Conservation (phyloP, 2,797 vertebrate genomes). For the Jordanella pulchra region DNA sequence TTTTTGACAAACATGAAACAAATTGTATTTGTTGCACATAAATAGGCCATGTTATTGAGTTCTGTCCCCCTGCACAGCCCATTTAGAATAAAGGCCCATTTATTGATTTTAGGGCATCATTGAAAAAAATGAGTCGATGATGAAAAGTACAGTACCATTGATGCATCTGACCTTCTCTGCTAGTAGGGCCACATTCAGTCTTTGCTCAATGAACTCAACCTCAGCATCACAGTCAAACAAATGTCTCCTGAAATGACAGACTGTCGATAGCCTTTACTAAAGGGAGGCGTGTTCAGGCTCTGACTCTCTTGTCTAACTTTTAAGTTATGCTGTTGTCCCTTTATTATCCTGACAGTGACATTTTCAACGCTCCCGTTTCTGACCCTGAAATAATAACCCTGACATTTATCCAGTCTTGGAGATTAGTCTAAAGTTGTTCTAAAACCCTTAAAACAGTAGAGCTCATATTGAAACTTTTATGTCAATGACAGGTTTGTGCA, state of each 20-base stretch:
- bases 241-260: slow-evolving; percentile 21
- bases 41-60: slow-evolving; percentile 47
- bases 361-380: slow-evolving; percentile 40
- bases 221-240: slow-evolving; percentile 18
- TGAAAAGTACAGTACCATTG: slow-evolving; percentile 29
- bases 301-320: slow-evolving; percentile 34
- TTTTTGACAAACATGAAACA: too few relatives aligned
- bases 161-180: slow-evolving; percentile 30
- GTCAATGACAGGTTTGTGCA: not conserved
- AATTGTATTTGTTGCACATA: too few relatives aligned
- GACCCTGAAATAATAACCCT: slow-evolving; percentile 18
- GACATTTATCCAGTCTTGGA: slow-evolving; percentile 29
- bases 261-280: slow-evolving; percentile 34
- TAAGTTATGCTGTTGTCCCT: slow-evolving; percentile 26
- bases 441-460: slow-evolving; percentile 8
- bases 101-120: slow-evolving; percentile 60
- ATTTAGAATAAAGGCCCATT: slow-evolving; percentile 48
- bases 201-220: slow-evolving; percentile 25
- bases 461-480: slow-evolving; percentile 10
- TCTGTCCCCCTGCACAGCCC: slow-evolving; percentile 13
- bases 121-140: slow-evolving; percentile 46
- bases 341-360: slow-evolving; percentile 38
- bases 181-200: slow-evolving; percentile 30
- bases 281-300: slow-evolving; percentile 24
- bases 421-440: slow-evolving; percentile 10